phyloP scores from a whole-genome alignment of 2,888 invertebrate genomes.

The Andrena chrysosceles region DNA sequence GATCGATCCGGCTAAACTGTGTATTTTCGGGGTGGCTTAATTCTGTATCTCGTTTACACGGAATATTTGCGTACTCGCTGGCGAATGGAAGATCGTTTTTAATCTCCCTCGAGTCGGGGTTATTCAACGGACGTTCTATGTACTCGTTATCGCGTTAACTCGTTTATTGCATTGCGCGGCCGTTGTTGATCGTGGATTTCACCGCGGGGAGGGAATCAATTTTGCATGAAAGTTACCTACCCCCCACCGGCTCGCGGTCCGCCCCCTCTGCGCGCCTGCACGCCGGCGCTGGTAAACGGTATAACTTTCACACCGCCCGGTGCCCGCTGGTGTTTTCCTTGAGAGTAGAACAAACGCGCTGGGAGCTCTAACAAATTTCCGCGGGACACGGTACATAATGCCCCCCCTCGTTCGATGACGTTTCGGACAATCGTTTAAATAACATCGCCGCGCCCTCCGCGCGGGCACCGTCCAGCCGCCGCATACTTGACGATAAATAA shows the following conservation, averaged over 20 bases:
- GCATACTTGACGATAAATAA: constrained; percentile 75
- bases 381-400: constrained; percentile 49
- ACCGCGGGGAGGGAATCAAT: constrained; percentile 30
- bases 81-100: constrained; percentile 41
- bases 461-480: constrained; percentile 18
- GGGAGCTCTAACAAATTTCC: constrained; percentile 52
- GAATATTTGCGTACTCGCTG: constrained; percentile 23
- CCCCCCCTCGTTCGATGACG: constrained; percentile 54
- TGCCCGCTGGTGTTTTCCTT: constrained; percentile 38
- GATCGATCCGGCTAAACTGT: background rate
- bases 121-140: constrained; percentile 12
- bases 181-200: constrained; percentile 43
- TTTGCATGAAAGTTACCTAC: constrained; percentile 18
- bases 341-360: constrained; percentile 44
- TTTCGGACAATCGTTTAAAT: constrained; percentile 67
- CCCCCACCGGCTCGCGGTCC: too few relatives aligned
- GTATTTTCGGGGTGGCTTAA: constrained; percentile 11
- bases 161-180: constrained; percentile 24
- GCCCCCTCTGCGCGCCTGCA: too few relatives aligned
- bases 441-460: constrained; percentile 48
- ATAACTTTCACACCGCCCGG: constrained; percentile 38
- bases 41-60: constrained; percentile 22
- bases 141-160: constrained; percentile 44
- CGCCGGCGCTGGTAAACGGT: background rate
- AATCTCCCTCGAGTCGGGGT: constrained; percentile 14